phyloP scores from a whole-genome alignment of 1,140 invertebrate species.

The Prorops nasuta region DNA sequence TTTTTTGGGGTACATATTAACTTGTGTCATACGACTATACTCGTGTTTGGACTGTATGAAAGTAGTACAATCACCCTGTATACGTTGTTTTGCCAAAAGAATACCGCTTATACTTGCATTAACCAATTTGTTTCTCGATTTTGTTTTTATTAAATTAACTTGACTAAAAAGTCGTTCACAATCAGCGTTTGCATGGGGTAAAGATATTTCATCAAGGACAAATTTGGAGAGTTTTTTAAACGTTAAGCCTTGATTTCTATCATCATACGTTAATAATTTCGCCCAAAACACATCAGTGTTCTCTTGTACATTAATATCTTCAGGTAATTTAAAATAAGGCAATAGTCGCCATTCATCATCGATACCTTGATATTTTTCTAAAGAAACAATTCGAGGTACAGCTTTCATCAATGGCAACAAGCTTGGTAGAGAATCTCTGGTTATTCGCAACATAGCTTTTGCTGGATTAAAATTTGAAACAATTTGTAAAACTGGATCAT shows the following conservation, averaged over 20 bases:
- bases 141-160: neutral
- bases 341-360: conserved; percentile 20
- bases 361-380: conserved; percentile 13
- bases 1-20: neutral
- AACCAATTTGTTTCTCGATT: neutral
- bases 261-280: conserved; percentile 11
- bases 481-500: conserved; percentile 11
- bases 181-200: conserved; percentile 15
- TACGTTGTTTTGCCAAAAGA: neutral
- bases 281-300: conserved; percentile 16
- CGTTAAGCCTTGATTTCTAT: conserved; percentile 12
- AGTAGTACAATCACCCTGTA: neutral
- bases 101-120: neutral
- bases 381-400: conserved; percentile 13
- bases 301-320: conserved; percentile 12
- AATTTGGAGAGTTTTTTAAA: conserved; percentile 21
- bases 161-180: conserved; percentile 14
- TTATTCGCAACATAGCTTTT: conserved; percentile 13
- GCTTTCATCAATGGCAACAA: conserved; percentile 16
- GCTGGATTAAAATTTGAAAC: conserved; percentile 7
- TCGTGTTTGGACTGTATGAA: neutral
- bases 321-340: conserved; percentile 13
- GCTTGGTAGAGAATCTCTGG: conserved; percentile 5
- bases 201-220: conserved; percentile 18
- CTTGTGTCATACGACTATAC: neutral